phyloP scores from a whole-genome alignment of 2,797 vertebrate species.

The Apodemus agrarius region DNA sequence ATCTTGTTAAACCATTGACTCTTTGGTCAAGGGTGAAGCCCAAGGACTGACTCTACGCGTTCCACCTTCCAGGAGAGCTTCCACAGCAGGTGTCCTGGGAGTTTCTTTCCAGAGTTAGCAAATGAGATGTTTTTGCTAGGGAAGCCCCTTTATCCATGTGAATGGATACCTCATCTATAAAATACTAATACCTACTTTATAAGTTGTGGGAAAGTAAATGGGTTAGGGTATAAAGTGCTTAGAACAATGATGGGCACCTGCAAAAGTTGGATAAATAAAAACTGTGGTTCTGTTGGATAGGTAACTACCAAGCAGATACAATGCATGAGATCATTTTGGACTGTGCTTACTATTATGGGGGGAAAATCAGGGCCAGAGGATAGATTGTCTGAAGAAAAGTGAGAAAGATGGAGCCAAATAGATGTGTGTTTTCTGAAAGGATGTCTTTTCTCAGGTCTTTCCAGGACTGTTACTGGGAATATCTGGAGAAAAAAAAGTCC shows the following conservation, averaged over 20 bases:
- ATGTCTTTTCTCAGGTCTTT: neutral
- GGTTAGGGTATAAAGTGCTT: neutral
- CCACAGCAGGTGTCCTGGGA: neutral
- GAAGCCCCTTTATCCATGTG: neutral
- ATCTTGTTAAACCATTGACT: conserved; percentile 6
- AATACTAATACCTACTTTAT: neutral
- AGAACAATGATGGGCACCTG: neutral
- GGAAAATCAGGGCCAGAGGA: neutral
- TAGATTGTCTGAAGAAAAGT: conserved; percentile 21
- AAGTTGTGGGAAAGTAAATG: neutral
- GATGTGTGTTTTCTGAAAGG: neutral
- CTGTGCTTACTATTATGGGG: neutral
- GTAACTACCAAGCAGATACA: neutral
- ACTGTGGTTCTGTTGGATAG: neutral
- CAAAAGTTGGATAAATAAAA: neutral
- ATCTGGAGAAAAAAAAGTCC: conserved; percentile 19
- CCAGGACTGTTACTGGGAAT: neutral
- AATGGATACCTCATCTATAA: neutral
- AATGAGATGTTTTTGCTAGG: neutral
- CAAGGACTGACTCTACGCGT: neutral
- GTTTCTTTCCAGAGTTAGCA: neutral
- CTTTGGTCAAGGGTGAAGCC: neutral
- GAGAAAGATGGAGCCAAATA: neutral
- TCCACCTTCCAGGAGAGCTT: neutral
- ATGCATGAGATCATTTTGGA: neutral